Percentiles rank a stretch among this genome's conserved stretches.
These are phyloP conservation scores for Synergus laeviventris DNA, from an alignment of 2,888 invertebrate genomes.

Conservation along the genomic window DNA sequence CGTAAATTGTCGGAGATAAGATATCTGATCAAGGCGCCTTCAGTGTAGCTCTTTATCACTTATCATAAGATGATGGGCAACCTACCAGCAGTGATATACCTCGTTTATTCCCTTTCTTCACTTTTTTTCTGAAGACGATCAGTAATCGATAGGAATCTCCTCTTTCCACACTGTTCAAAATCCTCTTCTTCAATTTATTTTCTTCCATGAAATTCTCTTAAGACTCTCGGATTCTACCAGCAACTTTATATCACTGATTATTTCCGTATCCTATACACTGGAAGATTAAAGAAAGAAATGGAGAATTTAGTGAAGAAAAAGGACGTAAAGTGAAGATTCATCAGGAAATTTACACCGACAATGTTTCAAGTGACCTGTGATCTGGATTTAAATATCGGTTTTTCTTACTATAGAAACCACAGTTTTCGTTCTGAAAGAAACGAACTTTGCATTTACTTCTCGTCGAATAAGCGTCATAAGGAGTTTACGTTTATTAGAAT, in stretches of 20 bases:
- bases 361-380: slow-evolving; percentile 30
- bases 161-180: slow-evolving; percentile 12
- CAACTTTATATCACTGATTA: neutral
- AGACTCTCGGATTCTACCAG: neutral
- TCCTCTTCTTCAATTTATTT: slow-evolving; percentile 5
- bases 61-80: slow-evolving; percentile 27
- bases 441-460: slow-evolving; percentile 24
- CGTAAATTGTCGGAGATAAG: slow-evolving; percentile 36
- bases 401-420: neutral
- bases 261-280: neutral
- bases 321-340: neutral
- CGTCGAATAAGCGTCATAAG: neutral
- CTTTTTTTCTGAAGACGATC: slow-evolving; percentile 31
- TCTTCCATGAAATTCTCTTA: neutral
- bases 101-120: slow-evolving; percentile 27
- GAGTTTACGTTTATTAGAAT: neutral
- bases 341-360: neutral
- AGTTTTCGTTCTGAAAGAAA: neutral
- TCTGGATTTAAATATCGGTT: slow-evolving; percentile 13
- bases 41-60: slow-evolving; percentile 16
- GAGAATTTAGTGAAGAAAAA: neutral
- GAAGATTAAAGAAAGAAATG: neutral
- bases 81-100: slow-evolving; percentile 2
- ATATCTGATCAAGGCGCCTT: slow-evolving; percentile 26
- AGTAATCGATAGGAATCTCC: slow-evolving; percentile 36